Conservation (phyloP, 2,888 invertebrate species). For the Pyrrhia umbra region DNA sequence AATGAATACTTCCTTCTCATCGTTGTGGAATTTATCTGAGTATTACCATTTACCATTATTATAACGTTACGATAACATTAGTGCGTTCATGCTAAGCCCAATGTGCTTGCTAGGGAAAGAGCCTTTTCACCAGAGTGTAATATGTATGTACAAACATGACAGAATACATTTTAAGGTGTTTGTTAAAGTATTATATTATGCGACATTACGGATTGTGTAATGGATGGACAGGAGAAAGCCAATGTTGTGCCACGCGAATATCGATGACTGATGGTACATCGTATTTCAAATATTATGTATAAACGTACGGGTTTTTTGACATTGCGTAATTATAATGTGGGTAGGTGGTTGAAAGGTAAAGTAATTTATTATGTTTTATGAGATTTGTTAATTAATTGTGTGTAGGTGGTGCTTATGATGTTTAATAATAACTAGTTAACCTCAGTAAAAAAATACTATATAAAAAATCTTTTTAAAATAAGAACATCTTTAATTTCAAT, state of each 20-base stretch:
- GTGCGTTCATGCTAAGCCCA: no score
- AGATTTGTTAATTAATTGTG: background rate
- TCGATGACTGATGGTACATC: conserved; percentile 51
- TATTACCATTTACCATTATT: no score
- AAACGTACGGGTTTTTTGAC: conserved; percentile 3
- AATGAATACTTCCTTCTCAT: background rate
- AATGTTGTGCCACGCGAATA: conserved; percentile 47
- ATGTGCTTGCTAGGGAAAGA: no score
- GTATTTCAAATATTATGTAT: conserved; percentile 36
- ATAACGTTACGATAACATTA: no score
- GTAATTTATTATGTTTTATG: conserved; percentile 24
- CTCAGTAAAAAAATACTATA: no score
- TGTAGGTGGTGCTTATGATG: background rate
- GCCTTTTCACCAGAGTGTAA: background rate
- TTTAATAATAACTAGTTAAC: background rate
- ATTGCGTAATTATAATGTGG: conserved; percentile 17
- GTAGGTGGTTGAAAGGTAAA: conserved; percentile 1
- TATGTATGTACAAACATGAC: conserved; percentile 12
- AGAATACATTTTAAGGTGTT: conserved; percentile 42
- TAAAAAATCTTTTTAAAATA: background rate
- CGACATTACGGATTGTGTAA: conserved; percentile 46
- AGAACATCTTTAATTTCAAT: no score
- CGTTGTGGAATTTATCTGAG: background rate
- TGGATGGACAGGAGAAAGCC: conserved; percentile 54
- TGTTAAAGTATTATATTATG: conserved; percentile 45